Evolutionary conservation across 2,113 vertebrate genomes (phyloP), one percentile per base, ranked within the genome.

Genomic region (Brachyhypopomus gauderio): DNA sequence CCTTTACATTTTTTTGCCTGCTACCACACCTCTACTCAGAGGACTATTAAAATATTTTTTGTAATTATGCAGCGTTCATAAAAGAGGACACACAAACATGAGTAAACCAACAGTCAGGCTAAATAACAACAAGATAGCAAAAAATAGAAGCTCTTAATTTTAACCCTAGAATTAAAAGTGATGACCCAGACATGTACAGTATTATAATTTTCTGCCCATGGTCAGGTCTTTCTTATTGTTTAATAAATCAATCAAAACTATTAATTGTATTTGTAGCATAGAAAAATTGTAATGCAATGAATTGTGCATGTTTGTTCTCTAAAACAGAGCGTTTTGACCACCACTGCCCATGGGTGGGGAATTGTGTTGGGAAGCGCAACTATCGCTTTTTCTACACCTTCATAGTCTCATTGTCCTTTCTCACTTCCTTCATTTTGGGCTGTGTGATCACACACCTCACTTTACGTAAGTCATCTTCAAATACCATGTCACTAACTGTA

Each of bases 331-430:
- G 96, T 6, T 99, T 99, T 74, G 97, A 99, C 67, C 97, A 99
- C 85, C 97, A 99, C 89, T 99, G 97, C 86, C 97, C 97, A 17
- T 99, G 97, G 97, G 97, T 99, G 73, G 97, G 97, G 52, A 99
- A 99, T 93, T 99, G 97, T n/a, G 97, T 99, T 80, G 97, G 97
- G 72, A 98, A 93, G 88, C 95, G 97, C 81, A 99, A 98, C 90
- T 98, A 99, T 85, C 95, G 97, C 83, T 98, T 96, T 92, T 99
- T 99, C 93, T 99, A 98, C 8, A 95, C 95, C 77, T 99, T 99
- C 88, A 96, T 98, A 85, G 94, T 98, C 84, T 98, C 96, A n/a
- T 94, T 99, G 81, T 97, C 96, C 59, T 98, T 99, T 91, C 94
- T 98, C 84, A 98, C 96, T 0, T 95, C 96, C 89, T 99, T 98